Base-by-base conservation (phyloP, 2,888 invertebrate species). In the Drosophila mercatorum region DNA sequence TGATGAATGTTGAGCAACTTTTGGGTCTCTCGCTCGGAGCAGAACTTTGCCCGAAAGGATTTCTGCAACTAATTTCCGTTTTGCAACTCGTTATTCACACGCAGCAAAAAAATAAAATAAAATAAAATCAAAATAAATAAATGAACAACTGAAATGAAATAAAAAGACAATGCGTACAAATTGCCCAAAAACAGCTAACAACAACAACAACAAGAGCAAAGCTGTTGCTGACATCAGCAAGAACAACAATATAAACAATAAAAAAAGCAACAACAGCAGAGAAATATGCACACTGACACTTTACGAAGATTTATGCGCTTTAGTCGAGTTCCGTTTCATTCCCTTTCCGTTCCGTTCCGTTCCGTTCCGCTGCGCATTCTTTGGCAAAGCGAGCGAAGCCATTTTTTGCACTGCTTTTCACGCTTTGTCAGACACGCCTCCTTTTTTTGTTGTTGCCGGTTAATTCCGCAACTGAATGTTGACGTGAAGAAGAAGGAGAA, bases 231-330 rank as follows among this genome's bases (percentile, higher is more conserved):
- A 76, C 81, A 87, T 75, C 72, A 64, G 62, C 82, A 84, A 72
- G 63, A 68, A 64, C 34, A 51, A 11, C 43, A 69, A 55, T 49
- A 52, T 74, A 49, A 65, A 53, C 52, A 66, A 65, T 31, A 59
- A 44, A 63, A 68, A 74, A 47, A 84, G 68, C 74, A 75, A 69
- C 62, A 69, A 28, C 28, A 5, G 73, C 22, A 11, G 72, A 51
- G 73, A 87, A 89, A 84, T 88, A 86, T 86, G 89, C 85, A 77
- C 82, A 77, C 85, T 86, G 85, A 86, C 85, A 86, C 76, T 86
- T 88, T 84, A 89, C 85, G 85, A 86, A 86, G 85, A 86, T 86
- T 86, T 86, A 86, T 86, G 88, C 85, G 89, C 75, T 89, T 85
- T 83, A 87, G 89, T 78, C 75, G 77, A 89, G 72, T 87, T 75